Evolutionary conservation across 2,113 vertebrate genomes (phyloP), one percentile per base, ranked within the genome.

Genomic region (Amia ocellicauda): DNA sequence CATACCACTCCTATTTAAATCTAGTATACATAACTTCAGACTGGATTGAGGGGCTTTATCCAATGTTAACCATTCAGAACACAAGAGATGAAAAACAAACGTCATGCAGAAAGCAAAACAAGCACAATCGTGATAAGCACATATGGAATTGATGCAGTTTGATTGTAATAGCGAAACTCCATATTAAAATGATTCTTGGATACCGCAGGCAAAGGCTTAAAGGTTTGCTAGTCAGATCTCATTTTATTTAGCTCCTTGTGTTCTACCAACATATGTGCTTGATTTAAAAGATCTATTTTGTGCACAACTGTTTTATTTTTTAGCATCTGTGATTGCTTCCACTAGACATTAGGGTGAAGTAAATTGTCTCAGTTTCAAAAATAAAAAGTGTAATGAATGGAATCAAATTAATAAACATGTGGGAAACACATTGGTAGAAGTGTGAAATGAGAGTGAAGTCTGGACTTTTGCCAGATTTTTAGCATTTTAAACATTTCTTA

Each of bases 61-160:
- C 53, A 29, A 56, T 56, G 1, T 11, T 56, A 13, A 26, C 3
- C 28, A 56, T n/a, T n/a, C n/a, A n/a, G n/a, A n/a, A n/a, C n/a
- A 56, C 24, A 19, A 16, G 27, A 26, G 17, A 28, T 11, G 17
- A 56, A 56, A 56, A 31, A 56, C 53, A 56, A 28, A 56, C n/a
- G 26, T 56, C n/a, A n/a, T 53, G 23, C 23, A 24, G 24, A 26
- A 53, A 53, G 27, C 8, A n/a, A 56, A 56, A n/a, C 27, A 29
- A 14, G 13, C 53, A 56, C 16, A 14, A 24, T 42, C 4, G 40
- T 41, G 36, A 58, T 20, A 58, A 5, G 26, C 22, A 49, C 59
- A 61, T 29, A 61, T 61, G 43, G 23, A 43, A 49, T 7, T 61
- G 36, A 45, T 27, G 45, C 16, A 49, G 59, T 61, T n/a, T 61